These are phyloP conservation scores for Melanotaenia parkinsoni DNA, from an alignment of 2,797 vertebrate species.

Conservation along the genomic window DNA sequence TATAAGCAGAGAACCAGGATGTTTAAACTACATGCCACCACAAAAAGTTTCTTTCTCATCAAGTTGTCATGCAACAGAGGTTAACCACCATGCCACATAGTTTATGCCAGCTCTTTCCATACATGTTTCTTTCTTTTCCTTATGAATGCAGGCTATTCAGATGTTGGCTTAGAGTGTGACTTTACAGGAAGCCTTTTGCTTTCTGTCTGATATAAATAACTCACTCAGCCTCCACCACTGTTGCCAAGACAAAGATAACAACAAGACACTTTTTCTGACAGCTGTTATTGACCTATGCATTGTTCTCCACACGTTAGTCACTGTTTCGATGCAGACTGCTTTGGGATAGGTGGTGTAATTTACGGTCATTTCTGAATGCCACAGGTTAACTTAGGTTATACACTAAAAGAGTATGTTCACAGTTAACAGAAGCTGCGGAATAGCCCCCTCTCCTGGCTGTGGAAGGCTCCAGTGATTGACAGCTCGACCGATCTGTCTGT, in stretches of 20 bases:
- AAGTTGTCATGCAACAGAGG: constrained; percentile 11
- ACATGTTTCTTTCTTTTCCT: constrained; percentile 7
- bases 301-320: neutral
- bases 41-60: constrained; percentile 31
- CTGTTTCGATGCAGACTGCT: neutral
- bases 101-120: constrained; percentile 2
- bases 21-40: neutral
- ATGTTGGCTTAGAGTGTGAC: neutral
- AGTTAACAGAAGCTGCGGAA: constrained; percentile 13
- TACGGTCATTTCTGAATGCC: neutral
- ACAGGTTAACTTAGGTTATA: neutral
- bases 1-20: neutral
- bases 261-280: neutral
- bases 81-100: constrained; percentile 34
- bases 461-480: neutral
- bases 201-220: constrained; percentile 8
- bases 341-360: neutral
- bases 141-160: neutral
- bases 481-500: no score
- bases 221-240: neutral
- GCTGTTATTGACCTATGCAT: neutral
- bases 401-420: neutral
- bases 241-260: neutral
- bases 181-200: constrained; percentile 40
- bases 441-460: constrained; percentile 38